Percentiles rank a stretch among this genome's conserved stretches.
phyloP scores from a whole-genome alignment of 2,888 invertebrate genomes.

The Augiades crinisus region DNA sequence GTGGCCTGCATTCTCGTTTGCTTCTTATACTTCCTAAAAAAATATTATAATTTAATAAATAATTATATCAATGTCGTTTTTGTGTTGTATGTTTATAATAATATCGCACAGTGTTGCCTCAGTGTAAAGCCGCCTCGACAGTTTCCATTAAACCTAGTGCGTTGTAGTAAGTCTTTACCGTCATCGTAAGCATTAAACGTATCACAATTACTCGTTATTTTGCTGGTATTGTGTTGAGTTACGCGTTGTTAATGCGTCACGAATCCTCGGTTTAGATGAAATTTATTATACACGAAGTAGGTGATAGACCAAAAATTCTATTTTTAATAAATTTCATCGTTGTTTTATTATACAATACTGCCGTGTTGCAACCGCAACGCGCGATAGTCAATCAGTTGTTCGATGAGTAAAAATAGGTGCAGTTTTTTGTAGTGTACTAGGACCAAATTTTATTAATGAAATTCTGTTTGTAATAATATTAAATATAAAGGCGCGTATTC shows the following conservation, averaged over 20 bases:
- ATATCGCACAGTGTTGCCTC: not conserved
- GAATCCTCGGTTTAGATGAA: conserved; percentile 42
- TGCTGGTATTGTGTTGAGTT: conserved; percentile 3
- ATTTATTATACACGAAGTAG: conserved; percentile 37
- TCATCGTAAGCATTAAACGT: not conserved
- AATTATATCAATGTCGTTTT: too few species aligned
- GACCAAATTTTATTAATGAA: conserved; percentile 64
- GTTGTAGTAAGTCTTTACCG: conserved; percentile 37
- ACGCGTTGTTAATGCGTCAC: conserved; percentile 23
- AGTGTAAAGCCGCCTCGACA: not conserved
- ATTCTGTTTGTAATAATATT: conserved; percentile 55
- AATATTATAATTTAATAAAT: too few species aligned
- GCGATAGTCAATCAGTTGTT: not conserved
- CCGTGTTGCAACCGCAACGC: not conserved
- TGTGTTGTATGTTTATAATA: too few species aligned
- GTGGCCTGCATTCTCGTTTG: too few species aligned
- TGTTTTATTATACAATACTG: conserved; percentile 1
- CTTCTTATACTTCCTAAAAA: too few species aligned
- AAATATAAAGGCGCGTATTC: conserved; percentile 33
- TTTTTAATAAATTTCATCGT: conserved; percentile 36
- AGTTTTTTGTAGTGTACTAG: conserved; percentile 51
- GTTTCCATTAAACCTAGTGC: conserved; percentile 35
- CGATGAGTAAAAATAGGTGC: conserved; percentile 21
- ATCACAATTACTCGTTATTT: conserved; percentile 31
- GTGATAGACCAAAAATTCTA: conserved; percentile 37